Evolutionary conservation across 2,113 vertebrate genomes (phyloP), one percentile per base, ranked within the genome.

Genomic region (Dicerorhinus sumatrensis): DNA sequence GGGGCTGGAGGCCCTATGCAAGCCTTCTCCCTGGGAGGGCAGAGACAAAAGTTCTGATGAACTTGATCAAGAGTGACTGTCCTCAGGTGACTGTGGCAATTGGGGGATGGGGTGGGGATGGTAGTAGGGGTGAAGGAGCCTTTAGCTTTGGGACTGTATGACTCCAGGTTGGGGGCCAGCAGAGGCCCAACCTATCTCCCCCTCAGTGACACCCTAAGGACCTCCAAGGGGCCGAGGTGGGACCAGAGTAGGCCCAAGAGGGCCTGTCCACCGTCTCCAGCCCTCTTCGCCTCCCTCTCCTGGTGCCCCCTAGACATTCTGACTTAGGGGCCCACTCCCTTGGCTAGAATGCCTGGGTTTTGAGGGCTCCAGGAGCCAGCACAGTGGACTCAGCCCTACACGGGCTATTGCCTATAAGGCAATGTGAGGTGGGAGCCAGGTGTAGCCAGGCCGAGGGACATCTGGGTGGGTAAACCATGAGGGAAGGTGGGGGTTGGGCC

Each of bases 1-100:
- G 65, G 60, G 56, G 33, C 2, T 33, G n/a, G 48, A 65, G 56
- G 42, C 16, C 4, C 39, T 33, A n/a, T n/a, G 20, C 25, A 70
- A 67, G 54, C 63, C 73, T 86, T 62, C n/a, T 84, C 63, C 89
- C 67, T 6, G 69, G 54, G 51, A 75, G 36, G 82, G 42, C 88
- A 94, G 89, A 86, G 75, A 84, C 33, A 62, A 83, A 58, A 5
- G 11, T 76, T 63, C 86, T 48, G 56, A 95, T 83, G 89, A 77
- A 86, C 77, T 86, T 54, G 76, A 79, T 88, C 18, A 8, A 33
- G 75, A 89, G 39, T 7, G 75, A 65, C 63, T 79, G 75, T 87
- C 67, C 60, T 8, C 29, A 79, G 60, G 39, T 69, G 70, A 77
- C 51, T 4, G 31, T 82, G 77, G 62, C 27, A 42, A 29, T 4